Evolutionary conservation across 37 sponge, comb jelly and placozoan species (phyloP).

Genomic region (Axinella damicornis): DNA sequence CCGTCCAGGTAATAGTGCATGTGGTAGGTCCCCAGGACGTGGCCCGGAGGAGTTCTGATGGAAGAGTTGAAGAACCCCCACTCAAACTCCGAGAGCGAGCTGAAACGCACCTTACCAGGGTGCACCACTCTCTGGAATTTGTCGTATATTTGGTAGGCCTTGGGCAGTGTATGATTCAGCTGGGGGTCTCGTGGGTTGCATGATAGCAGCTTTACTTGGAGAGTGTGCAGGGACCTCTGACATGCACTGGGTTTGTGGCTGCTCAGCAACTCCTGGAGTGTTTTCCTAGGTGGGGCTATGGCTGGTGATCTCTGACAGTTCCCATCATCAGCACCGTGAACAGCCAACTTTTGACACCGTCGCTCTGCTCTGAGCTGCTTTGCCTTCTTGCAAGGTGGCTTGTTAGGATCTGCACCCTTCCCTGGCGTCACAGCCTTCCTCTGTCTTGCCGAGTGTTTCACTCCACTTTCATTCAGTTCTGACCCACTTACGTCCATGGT

Average conservation of each 20-base stretch:
- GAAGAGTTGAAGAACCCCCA: slow-evolving; percentile 44
- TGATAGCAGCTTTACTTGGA: slow-evolving; percentile 25
- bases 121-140: slow-evolving; percentile 47
- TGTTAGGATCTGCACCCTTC: slow-evolving; percentile 41
- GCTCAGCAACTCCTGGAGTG: slow-evolving; percentile 23
- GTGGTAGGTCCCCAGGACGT: slow-evolving; percentile 40
- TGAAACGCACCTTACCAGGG: slow-evolving; percentile 45
- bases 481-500: no score
- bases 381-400: slow-evolving; percentile 54
- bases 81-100: slow-evolving; percentile 14
- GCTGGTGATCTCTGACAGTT: background rate
- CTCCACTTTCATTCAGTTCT: no score
- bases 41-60: background rate
- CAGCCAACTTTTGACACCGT: background rate
- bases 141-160: slow-evolving; percentile 41
- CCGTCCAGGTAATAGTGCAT: slow-evolving; percentile 57
- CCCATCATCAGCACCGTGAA: background rate
- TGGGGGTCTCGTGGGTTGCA: slow-evolving; percentile 16
- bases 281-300: background rate
- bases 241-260: slow-evolving; percentile 1
- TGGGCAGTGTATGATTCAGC: slow-evolving; percentile 1
- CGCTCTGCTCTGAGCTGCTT: slow-evolving; percentile 23
- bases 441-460: background rate
- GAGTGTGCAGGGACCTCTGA: slow-evolving; percentile 20
- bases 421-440: slow-evolving; percentile 13